These are phyloP conservation scores for Macrosteles quadrilineatus DNA, from an alignment of 1,140 invertebrate genomes.

Conservation along the genomic window DNA sequence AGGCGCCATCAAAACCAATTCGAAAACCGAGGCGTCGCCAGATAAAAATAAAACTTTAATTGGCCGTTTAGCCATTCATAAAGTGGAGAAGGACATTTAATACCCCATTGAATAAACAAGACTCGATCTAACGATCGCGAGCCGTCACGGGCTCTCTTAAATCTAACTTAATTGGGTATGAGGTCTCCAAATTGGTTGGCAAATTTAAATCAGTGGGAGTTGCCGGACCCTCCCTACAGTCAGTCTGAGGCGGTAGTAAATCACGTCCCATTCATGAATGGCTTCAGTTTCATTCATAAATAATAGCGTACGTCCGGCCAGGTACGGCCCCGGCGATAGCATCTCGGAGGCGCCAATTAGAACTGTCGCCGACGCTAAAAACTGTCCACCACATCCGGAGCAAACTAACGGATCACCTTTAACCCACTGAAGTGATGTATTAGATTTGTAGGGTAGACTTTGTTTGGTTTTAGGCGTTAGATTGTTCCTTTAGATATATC, in stretches of 20 bases:
- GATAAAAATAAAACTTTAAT: neutral
- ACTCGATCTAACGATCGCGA: neutral
- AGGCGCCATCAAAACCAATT: no score
- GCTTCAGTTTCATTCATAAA: neutral
- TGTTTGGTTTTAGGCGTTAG: no score
- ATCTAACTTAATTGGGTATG: constrained; percentile 25
- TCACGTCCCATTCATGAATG: constrained; percentile 9
- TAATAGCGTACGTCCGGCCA: constrained; percentile 11
- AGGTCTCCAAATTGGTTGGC: constrained; percentile 18
- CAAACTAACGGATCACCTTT: no score
- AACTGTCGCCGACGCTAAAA: constrained; percentile 8
- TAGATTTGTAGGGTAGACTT: no score
- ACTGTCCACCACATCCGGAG: neutral
- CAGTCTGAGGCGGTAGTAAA: neutral
- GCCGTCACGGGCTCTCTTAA: constrained; percentile 3
- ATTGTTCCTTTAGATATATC: no score
- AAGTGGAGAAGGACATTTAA: constrained; percentile 9
- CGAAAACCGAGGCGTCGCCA: neutral
- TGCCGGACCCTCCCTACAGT: neutral
- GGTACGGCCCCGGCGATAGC: neutral
- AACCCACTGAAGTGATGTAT: no score
- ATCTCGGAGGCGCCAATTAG: constrained; percentile 12
- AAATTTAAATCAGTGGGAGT: constrained; percentile 23
- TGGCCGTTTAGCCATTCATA: constrained; percentile 18
- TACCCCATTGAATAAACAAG: constrained; percentile 26